Percentiles rank a stretch among this genome's conserved stretches.
These are phyloP conservation scores for Ptyas mucosa DNA, from an alignment of 2,113 vertebrate species.

Conservation along the genomic window DNA sequence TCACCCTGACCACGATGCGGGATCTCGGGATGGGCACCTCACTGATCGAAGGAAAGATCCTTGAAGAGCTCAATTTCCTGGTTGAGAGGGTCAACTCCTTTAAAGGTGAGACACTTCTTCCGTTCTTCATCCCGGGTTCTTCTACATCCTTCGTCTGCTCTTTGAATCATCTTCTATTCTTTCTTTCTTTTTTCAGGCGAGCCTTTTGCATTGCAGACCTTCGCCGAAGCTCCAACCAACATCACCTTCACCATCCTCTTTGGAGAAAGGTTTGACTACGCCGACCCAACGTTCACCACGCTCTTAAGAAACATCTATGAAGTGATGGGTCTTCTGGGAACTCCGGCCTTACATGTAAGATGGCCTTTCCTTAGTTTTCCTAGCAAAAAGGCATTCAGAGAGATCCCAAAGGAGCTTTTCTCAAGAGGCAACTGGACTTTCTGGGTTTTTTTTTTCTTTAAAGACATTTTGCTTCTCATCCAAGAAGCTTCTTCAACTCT, in stretches of 20 bases:
- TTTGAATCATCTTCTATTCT: not conserved
- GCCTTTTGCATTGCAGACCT: conserved; percentile 49
- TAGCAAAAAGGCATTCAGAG: not conserved
- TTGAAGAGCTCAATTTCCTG: conserved; percentile 59
- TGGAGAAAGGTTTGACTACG: conserved; percentile 63
- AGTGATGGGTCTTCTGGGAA: conserved; percentile 60
- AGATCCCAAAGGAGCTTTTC: too few species aligned
- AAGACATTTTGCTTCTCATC: too few species aligned
- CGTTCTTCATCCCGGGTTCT: not conserved
- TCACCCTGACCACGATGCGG: conserved; percentile 41
- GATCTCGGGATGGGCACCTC: conserved; percentile 57
- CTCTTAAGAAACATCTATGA: conserved; percentile 60
- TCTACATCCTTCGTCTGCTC: not conserved
- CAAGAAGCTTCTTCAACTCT: too few species aligned
- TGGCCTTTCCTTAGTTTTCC: not conserved
- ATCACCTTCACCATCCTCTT: conserved; percentile 61
- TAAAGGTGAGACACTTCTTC: conserved; percentile 43
- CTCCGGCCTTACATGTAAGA: conserved; percentile 53
- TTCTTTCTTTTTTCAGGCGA: conserved; percentile 33
- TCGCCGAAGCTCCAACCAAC: conserved; percentile 60
- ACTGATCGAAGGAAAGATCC: conserved; percentile 36
- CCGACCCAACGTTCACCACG: conserved; percentile 49
- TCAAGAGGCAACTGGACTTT: too few species aligned
- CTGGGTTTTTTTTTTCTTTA: too few species aligned
- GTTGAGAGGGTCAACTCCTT: conserved; percentile 28